Conservation (phyloP, 2,888 invertebrate genomes). For the Campoplex capitator region DNA sequence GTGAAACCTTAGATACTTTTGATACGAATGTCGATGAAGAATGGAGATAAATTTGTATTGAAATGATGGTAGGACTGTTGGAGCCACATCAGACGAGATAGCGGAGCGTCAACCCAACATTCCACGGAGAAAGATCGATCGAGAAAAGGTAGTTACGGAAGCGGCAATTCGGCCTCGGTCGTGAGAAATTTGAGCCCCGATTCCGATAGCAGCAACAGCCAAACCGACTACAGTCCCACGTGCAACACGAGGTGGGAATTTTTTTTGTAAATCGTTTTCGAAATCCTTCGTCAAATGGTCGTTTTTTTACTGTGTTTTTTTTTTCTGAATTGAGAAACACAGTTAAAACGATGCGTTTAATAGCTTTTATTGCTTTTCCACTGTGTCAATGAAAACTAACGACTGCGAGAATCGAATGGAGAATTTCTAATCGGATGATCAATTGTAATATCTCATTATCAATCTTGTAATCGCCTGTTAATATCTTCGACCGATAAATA, state of each 20-base stretch:
- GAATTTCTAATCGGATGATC: neutral
- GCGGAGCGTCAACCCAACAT: slow-evolving; percentile 92
- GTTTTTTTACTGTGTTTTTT: neutral
- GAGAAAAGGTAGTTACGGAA: slow-evolving; percentile 79
- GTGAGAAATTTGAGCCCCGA: slow-evolving; percentile 81
- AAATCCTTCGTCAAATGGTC: neutral
- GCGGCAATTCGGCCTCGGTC: slow-evolving; percentile 79
- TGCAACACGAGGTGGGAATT: slow-evolving; percentile 81
- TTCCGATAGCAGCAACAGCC: slow-evolving; percentile 82
- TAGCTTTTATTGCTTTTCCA: neutral
- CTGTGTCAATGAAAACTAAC: neutral
- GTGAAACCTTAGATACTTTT: too few relatives aligned
- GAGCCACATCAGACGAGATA: slow-evolving; percentile 87
- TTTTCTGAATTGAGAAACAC: neutral
- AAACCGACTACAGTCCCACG: slow-evolving; percentile 83
- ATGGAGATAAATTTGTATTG: slow-evolving; percentile 14
- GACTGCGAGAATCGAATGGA: neutral
- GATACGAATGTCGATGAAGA: neutral
- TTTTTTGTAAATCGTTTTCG: neutral
- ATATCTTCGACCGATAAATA: neutral
- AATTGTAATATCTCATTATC: neutral
- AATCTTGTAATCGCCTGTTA: neutral
- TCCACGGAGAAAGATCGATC: slow-evolving; percentile 83
- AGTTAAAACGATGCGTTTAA: neutral
- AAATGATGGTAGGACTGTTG: slow-evolving; percentile 79